Conservation (phyloP, 2,888 invertebrate genomes). For the Byasa hedistus region DNA sequence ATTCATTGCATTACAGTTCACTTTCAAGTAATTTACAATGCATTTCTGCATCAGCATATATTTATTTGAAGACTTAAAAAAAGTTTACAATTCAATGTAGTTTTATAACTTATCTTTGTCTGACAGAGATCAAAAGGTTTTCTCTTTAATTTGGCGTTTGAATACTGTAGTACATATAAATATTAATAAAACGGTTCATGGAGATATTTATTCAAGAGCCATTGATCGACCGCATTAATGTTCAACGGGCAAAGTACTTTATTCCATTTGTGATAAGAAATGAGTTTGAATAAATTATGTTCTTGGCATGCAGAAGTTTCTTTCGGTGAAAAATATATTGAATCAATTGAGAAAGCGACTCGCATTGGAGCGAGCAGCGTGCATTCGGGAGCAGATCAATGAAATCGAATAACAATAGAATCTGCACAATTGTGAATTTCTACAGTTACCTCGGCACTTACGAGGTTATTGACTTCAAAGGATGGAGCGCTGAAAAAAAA, state of each 20-base stretch:
- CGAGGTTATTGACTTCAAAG: conserved; percentile 35
- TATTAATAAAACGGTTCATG: too few relatives aligned
- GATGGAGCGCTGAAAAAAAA: neutral
- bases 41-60: too few relatives aligned
- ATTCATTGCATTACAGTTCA: conserved; percentile 16
- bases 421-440: conserved; percentile 39
- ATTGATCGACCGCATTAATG: neutral
- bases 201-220: neutral
- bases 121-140: too few relatives aligned
- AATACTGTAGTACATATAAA: too few relatives aligned
- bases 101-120: too few relatives aligned
- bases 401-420: conserved; percentile 41
- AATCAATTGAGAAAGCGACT: conserved; percentile 18
- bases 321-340: conserved; percentile 12
- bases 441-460: conserved; percentile 35
- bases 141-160: too few relatives aligned
- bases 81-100: too few relatives aligned
- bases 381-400: conserved; percentile 41
- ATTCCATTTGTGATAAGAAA: conserved; percentile 5
- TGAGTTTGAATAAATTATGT: conserved; percentile 5
- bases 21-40: neutral
- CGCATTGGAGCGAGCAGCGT: conserved; percentile 34
- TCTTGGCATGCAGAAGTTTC: conserved; percentile 1
- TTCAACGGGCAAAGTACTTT: conserved; percentile 1
- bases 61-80: too few relatives aligned